Evolutionary conservation across 2,888 invertebrate genomes (phyloP), one percentile per base, ranked within the genome.

Genomic region (Ennomos quercinarius): DNA sequence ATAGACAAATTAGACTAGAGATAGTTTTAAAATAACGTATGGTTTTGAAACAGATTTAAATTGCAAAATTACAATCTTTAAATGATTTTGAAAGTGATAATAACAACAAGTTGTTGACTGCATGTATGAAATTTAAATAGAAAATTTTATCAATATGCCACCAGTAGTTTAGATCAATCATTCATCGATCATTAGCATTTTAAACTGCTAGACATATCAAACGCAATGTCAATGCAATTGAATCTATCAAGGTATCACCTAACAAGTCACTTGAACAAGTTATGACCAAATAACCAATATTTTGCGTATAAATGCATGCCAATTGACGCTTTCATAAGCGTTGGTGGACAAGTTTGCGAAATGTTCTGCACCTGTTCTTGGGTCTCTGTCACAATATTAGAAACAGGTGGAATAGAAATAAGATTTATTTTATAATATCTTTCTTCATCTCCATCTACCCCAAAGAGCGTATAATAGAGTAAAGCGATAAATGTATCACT

Each of bases 201-300:
- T 38, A 45, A 49, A 44, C 56, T 41, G 13, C 36, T n/a, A n/a
- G 11, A 37, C 17, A 39, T 45, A 57, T 54, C 40, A 39, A 65
- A 46, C 48, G 42, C 36, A 10, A 45, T 17, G 49, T 10, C 44
- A 40, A 35, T 44, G 13, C 41, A 41, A 44, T 49, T 12, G 48
- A 57, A 64, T 65, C 49, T 48, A 61, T 67, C 65, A 65, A 61
- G 57, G 13, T 41, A 55, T 48, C 65, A 57, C 67, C 57, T 39
- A 58, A 50, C 60, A 53, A 58, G 58, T 48, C 49, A 37, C 27
- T 11, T 12, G 12, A 53, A 10, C 37, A 45, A 64, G 61, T 67
- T 65, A 60, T 57, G 55, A 61, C 52, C 9, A 57, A 60, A 65
- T 63, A 63, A 67, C 63, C 43, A 48, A 27, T 61, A 63, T 61